Base-by-base conservation (phyloP, 2,113 vertebrate species). In the human region DNA sequence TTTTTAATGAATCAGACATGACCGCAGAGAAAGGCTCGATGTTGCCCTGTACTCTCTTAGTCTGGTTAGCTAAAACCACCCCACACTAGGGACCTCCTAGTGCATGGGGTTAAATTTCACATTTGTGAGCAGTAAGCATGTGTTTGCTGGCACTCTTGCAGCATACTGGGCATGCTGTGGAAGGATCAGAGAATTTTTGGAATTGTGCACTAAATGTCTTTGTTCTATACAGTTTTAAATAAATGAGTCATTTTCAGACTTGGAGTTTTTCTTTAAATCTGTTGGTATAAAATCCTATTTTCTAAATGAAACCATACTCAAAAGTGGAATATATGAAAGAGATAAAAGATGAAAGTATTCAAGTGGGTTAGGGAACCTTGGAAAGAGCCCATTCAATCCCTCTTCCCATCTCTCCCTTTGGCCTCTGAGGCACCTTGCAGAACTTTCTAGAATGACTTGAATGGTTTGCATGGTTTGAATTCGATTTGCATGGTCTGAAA, bases 1-100 rank as follows among this genome's bases (percentile, higher is more conserved):
- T 81, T 90, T 85, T 90, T 97, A 94, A 96, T 97, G 87, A 97
- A 96, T 76, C 93, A 72, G 68, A 94, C 17, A 78, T 92, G 86
- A 94, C 64, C 57, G 73, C 35, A 96, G 85, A 97, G 89, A 94
- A 83, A 94, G 75, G 18, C 45, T 94, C 35, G 10, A 43, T 12
- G 72, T 83, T 97, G 16, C 55, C 59, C 48, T 89, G 40, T 80
- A 64, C 50, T 50, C 55, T 85, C 20, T 45, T 59, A 84, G 32
- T 96, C 85, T 81, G 48, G 82, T 96, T 78, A 90, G 85, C 52
- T 90, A 55, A 96, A 93, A 93, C 83, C 76, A 20, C 52, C 40
- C 32, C 35, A 72, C 45, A 61, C 35, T 27, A 80, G 30, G 50
- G 89, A 92, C 70, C 87, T 97, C 57, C 78, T 94, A 64, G 52